A percentile compares a stretch with the other conserved stretches of the same genome.
Conservation (phyloP, 2,888 invertebrate genomes). For the Chalcosyrphus nemorum region DNA sequence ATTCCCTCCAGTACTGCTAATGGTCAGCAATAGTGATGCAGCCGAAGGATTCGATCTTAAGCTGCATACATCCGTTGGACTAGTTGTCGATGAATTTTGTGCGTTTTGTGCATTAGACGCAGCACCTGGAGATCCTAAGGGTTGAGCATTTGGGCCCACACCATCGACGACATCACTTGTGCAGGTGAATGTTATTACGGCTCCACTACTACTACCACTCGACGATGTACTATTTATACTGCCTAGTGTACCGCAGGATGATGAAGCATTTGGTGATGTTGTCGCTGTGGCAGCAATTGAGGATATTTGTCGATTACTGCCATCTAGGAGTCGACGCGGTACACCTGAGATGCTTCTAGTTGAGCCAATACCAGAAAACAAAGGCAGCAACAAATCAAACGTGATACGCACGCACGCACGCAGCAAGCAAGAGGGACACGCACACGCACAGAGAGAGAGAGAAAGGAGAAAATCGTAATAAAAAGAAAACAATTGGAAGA, state of each 20-base stretch:
- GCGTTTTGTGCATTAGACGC: conserved; percentile 75
- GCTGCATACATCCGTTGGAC: conserved; percentile 81
- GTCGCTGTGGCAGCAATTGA: conserved; percentile 76
- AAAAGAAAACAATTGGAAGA: no score
- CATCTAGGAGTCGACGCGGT: conserved; percentile 81
- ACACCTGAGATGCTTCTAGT: conserved; percentile 81
- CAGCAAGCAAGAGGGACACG: conserved; percentile 47
- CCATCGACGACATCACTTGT: conserved; percentile 75
- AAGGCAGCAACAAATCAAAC: conserved; percentile 62
- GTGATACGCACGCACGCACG: conserved; percentile 40
- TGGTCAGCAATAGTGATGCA: conserved; percentile 78
- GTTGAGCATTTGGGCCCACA: conserved; percentile 39
- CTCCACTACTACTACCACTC: conserved; percentile 79
- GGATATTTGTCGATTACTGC: conserved; percentile 79
- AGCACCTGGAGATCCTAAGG: conserved; percentile 73
- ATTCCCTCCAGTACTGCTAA: conserved; percentile 77
- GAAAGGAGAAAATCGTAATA: conserved; percentile 5
- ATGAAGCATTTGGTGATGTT: conserved; percentile 74
- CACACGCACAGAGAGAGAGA: conserved; percentile 28
- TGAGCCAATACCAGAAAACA: conserved; percentile 11
- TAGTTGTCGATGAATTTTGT: conserved; percentile 79
- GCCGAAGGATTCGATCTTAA: conserved; percentile 81
- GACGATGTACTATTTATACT: conserved; percentile 80
- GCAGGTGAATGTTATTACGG: conserved; percentile 80
- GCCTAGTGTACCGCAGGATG: conserved; percentile 78